These are phyloP conservation scores for Coenonympha glycerion DNA, from an alignment of 2,888 invertebrate genomes.

Conservation along the genomic window DNA sequence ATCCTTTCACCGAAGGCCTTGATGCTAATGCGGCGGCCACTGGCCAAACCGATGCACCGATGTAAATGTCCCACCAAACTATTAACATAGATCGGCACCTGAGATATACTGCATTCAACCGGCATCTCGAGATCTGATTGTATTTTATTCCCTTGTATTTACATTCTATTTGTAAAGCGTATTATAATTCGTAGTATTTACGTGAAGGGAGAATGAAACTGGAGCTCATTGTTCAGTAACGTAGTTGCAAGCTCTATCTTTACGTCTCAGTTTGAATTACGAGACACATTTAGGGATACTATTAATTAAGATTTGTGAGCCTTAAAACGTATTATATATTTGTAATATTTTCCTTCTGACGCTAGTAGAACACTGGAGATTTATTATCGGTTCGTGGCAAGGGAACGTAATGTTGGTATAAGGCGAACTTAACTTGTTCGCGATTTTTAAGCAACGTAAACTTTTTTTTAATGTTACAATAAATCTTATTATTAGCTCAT, in stretches of 20 bases:
- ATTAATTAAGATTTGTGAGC: conserved; percentile 26
- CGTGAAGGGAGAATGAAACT: conserved; percentile 17
- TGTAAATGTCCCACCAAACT: conserved; percentile 62
- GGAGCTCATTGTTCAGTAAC: conserved; percentile 24
- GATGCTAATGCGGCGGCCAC: conserved; percentile 48
- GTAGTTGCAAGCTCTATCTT: conserved; percentile 13
- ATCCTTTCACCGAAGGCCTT: conserved; percentile 73
- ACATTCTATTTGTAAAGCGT: conserved; percentile 29
- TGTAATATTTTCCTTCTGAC: conserved; percentile 4
- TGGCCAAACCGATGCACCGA: conserved; percentile 64
- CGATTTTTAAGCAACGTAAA: too few relatives aligned
- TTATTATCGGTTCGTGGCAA: not conserved
- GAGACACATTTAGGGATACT: conserved; percentile 19
- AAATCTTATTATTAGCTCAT: too few relatives aligned
- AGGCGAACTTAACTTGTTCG: too few relatives aligned
- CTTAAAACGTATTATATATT: conserved; percentile 4
- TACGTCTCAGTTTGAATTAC: conserved; percentile 25
- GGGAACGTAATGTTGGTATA: not conserved
- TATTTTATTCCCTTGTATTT: conserved; percentile 40
- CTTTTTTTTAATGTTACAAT: too few relatives aligned
- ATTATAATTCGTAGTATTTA: conserved; percentile 19
- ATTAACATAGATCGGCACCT: conserved; percentile 66
- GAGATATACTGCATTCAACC: conserved; percentile 52
- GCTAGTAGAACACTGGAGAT: conserved; percentile 3
- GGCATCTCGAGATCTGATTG: conserved; percentile 47